Base-by-base conservation (phyloP, 2,797 vertebrate genomes). In the Remorina albescens region DNA sequence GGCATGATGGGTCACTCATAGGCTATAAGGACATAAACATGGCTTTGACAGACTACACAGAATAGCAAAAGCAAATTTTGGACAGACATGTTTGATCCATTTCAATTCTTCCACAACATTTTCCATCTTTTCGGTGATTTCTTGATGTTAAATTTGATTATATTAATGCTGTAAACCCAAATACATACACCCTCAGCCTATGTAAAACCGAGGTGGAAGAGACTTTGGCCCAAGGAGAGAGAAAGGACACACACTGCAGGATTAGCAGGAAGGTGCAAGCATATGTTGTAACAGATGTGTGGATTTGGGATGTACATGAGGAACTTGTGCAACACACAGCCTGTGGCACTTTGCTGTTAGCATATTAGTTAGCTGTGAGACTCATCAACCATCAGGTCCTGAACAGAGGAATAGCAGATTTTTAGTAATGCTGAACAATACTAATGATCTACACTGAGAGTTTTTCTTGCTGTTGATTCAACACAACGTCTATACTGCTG, bases 271-370 rank as follows among this genome's bases (percentile, higher is more conserved):
- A 74, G 74, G 3, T 58, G 42, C n/a, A 30, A 46, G 67, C 79
- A 78, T 46, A 59, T 84, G 87, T 70, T 72, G 18, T 23, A 57
- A 80, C 81, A 83, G 83, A 86, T 79, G 72, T 83, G 81, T 71
- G 74, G 65, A 55, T 67, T 53, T 80, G 58, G 51, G 67, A 61
- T 37, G 41, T 51, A 74, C 42, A 28, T 46, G 68, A 67, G 56
- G 69, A 30, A 65, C 42, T 86, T 81, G 73, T 74, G 62, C 57
- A 83, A 86, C 72, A 67, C 53, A 39, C 36, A 28, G 72, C 70
- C 53, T 61, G 74, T 76, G 73, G 68, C 71, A 57, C 67, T 67
- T 23, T 49, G 34, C 28, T n/a, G 51, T 54, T 55, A 42, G 53
- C 37, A 30, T 50, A 15, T 23, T 26, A 26, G 59, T 46, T 41